Evolutionary conservation across 1,140 invertebrate species (phyloP), one percentile per base, ranked within the genome.

Genomic region (Linepithema humile): DNA sequence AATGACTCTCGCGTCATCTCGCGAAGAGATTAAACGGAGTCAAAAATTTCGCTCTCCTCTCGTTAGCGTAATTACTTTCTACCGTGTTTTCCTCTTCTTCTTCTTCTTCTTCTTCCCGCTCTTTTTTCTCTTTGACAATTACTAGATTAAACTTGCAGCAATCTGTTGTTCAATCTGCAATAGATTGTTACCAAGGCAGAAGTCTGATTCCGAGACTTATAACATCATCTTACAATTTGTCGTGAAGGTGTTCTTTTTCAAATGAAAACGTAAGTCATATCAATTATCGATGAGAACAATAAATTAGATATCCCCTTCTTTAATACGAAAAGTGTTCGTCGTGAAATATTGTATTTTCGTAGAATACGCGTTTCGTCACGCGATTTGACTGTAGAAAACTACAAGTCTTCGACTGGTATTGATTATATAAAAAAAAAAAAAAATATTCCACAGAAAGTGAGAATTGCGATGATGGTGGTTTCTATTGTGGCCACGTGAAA

Each of bases 1-100:
- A 48, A 59, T 62, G 64, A 45, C 80, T 72, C 35, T 72, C 26
- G 70, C 84, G 78, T 86, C 83, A 43, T 87, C 70, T 70, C 48
- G n/a, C 32, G 55, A n/a, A n/a, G 23, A 57, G 69, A 82, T 73
- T 38, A 26, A 67, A 84, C 65, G 26, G 17, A 40, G 35, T 64
- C 17, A 48, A 35, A 48, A 23, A 12, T 48, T 45, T 75, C 45
- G 23, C 35, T 78, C 64, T 70, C 38, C 45, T 64, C 60, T 62
- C 69, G 12, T 86, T 70, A 60, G 23, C 43, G 62, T 50, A 57
- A 69, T 83, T 75, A 60, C 35, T 65, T 50, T 26, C 65, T 45
- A 20, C 20, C 50, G 60, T 72, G 53, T 23, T 43, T 72, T 50
- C n/a, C n/a, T n/a, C n/a, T n/a, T 29, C 62, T 67, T 50, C 62